Percentiles rank a stretch among this genome's conserved stretches.
Evolutionary conservation across 2,888 invertebrate genomes (phyloP).

Genomic region (Thecocarcelia acutangulata): DNA sequence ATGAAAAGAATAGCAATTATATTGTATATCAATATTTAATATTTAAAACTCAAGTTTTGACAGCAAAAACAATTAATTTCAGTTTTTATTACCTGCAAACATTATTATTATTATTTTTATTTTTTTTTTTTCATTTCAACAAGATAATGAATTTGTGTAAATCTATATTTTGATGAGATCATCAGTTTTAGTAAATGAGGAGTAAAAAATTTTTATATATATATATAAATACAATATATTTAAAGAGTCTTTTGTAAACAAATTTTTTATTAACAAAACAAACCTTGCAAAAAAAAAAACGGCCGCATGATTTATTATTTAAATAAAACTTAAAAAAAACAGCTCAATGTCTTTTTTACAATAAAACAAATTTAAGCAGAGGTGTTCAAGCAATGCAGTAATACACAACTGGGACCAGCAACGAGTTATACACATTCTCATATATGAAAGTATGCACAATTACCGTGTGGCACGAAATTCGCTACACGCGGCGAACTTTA

Average conservation of each 20-base stretch:
- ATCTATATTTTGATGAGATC: conserved; percentile 65
- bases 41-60: conserved; percentile 16
- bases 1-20: no score
- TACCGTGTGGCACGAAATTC: no score
- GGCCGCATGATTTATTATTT: conserved; percentile 14
- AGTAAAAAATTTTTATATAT: background rate
- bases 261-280: conserved; percentile 28
- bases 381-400: background rate
- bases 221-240: background rate
- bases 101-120: no score
- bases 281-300: conserved; percentile 51
- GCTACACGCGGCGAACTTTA: no score
- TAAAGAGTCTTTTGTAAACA: conserved; percentile 40
- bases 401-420: no score
- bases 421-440: no score
- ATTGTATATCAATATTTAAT: conserved; percentile 2
- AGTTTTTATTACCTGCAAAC: conserved; percentile 52
- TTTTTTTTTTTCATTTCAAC: background rate
- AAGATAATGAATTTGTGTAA: conserved; percentile 29
- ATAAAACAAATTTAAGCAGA: background rate
- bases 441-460: no score
- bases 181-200: conserved; percentile 42
- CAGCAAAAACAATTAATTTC: conserved; percentile 39
- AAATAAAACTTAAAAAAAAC: background rate
- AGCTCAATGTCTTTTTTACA: background rate